These are phyloP conservation scores for Tribolium madens DNA, from an alignment of 1,140 invertebrate species.

Conservation along the genomic window DNA sequence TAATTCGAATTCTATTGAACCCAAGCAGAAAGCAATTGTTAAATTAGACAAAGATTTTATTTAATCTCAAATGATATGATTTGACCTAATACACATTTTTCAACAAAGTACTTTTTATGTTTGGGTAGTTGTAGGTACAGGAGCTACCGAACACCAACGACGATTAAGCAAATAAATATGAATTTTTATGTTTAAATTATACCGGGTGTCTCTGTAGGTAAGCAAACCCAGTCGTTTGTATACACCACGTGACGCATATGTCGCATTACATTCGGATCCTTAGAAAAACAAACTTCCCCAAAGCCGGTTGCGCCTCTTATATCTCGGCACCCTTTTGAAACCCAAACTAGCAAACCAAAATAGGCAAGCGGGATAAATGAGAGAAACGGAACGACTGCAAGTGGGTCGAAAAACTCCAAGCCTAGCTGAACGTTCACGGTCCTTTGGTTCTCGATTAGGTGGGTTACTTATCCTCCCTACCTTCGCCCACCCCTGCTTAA, in stretches of 20 bases:
- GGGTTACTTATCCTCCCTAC: slow-evolving; percentile 23
- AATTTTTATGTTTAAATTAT: slow-evolving; percentile 15
- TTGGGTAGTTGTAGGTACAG: too few species aligned
- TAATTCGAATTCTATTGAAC: neutral
- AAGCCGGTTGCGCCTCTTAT: slow-evolving; percentile 20
- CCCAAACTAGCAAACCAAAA: slow-evolving; percentile 27
- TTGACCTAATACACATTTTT: too few species aligned
- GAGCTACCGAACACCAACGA: slow-evolving; percentile 2
- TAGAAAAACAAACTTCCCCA: slow-evolving; percentile 27
- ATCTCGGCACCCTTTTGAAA: slow-evolving; percentile 28
- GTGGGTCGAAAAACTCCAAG: slow-evolving; percentile 26
- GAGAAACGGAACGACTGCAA: slow-evolving; percentile 28
- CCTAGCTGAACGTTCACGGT: slow-evolving; percentile 30
- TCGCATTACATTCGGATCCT: slow-evolving; percentile 20
- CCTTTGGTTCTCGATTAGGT: slow-evolving; percentile 42
- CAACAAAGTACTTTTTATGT: too few species aligned
- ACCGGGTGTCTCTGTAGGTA: slow-evolving; percentile 21
- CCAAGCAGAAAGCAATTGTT: too few species aligned
- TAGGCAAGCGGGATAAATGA: slow-evolving; percentile 26
- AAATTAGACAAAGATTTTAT: too few species aligned
- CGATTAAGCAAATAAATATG: slow-evolving; percentile 10
- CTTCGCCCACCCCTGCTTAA: slow-evolving; percentile 42
- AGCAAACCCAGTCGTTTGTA: slow-evolving; percentile 7
- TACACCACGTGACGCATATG: slow-evolving; percentile 27
- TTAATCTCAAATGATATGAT: too few species aligned